Base-by-base conservation (phyloP, 1,140 invertebrate species). In the Saccostrea cuccullata region DNA sequence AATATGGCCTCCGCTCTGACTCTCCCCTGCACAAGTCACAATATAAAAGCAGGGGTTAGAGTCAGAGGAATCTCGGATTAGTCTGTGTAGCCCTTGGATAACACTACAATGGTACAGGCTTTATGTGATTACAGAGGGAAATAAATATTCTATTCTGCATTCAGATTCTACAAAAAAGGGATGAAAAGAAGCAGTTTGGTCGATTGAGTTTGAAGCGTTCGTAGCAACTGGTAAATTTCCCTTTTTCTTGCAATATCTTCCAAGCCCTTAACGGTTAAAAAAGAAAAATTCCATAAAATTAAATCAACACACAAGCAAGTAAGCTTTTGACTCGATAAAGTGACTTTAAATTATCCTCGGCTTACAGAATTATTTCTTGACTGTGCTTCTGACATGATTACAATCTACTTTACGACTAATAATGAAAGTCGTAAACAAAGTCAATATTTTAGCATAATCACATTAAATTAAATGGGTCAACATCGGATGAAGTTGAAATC, bases 341-440 rank as follows among this genome's bases (percentile, higher is more conserved):
- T 47, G 5, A 47, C 47, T 47, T 47, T 8, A 47, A 47, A 47
- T 9, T 47, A 47, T 47, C 47, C 47, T 47, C 9, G n/a, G 26
- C 20, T 58, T 85, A 85, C 84, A 5, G 55, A 36, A 56, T 58
- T 58, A 60, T 85, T 60, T 8, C 30, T 55, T 60, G 55, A 40
- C 9, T 26, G 58, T 56, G 40, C 47, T 55, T 55, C 82, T 26
- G 36, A 58, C 30, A 26, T 58, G 26, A 30, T 73, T 67, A 47
- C 47, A 47, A 55, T 70, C 30, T n/a, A 17, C 26, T 84, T 77
- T 88, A 73, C 23, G 64, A 23, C 56, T 26, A 64, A 70, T 89
- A 87, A 47, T 64, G 56, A 73, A 89, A 84, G 85, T 73, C 70
- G 86, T 70, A 55, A 67, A 84, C 23, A 60, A 77, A 82, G 40